Evolutionary conservation across 2,797 vertebrate genomes (phyloP), one percentile per base, ranked within the genome.

Genomic region (Gallinago stenura): DNA sequence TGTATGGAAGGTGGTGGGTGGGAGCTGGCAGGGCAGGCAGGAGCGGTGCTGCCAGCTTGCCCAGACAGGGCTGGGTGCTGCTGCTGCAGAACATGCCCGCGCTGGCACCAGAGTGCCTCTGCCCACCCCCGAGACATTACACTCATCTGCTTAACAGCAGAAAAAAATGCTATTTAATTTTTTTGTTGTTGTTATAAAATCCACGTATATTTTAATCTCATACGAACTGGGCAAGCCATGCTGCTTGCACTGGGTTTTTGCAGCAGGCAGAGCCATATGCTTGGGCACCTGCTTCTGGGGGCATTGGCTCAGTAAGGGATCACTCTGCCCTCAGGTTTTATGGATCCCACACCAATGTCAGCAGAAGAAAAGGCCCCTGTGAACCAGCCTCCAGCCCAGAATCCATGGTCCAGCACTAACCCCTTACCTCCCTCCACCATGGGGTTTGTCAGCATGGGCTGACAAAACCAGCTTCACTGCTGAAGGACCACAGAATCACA

Each of bases 1-100:
- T 2, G 0, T 5, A 7, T 16, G 8, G 39, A 22, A 10, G 57
- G 35, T 39, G 20, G 28, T 3, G 10, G 64, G 18, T 1, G 2
- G 33, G 14, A 68, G 62, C 56, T 25, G 50, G 51, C 35, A 30
- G 22, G 25, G 51, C 33, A 35, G 50, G 45, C 33, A 87, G 57
- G 31, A 24, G 1, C 5, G 35, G 35, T 4, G 2, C 30, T 62
- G 28, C 24, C 65, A 56, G 56, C 73, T 70, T 78, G 28, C 24
- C 57, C 33, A 41, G 25, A 31, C 9, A 8, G 25, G 22, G 15
- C 30, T 72, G 73, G 48, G 33, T 28, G 12, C 75, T 33, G 31
- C 60, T 57, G 28, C 51, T 7, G 7, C 35, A 13, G 20, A 31
- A 35, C 37, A 71, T 1, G 6, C 46, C 31, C 13, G 1, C 1